phyloP scores from a whole-genome alignment of 2,888 invertebrate genomes.

The Erebia palarica region DNA sequence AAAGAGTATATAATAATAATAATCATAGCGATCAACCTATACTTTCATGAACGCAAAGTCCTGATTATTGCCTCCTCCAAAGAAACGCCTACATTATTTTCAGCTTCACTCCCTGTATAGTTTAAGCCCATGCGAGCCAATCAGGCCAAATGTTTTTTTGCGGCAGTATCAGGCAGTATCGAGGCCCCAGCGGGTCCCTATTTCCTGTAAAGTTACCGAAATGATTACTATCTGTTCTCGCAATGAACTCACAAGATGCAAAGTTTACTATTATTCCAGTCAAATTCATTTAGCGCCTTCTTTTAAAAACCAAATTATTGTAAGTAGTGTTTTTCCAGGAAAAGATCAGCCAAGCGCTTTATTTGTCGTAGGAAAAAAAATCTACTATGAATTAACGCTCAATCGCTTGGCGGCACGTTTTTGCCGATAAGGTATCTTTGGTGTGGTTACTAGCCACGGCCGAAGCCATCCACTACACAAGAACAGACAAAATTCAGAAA shows the following conservation, averaged over 20 bases:
- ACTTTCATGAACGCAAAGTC: too few relatives aligned
- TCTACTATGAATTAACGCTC: too few relatives aligned
- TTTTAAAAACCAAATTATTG: too few relatives aligned
- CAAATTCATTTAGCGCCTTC: too few relatives aligned
- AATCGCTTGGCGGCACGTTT: too few relatives aligned
- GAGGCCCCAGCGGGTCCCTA: constrained; percentile 70
- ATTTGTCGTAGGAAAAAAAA: too few relatives aligned
- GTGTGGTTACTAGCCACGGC: too few relatives aligned
- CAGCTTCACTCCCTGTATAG: constrained; percentile 34
- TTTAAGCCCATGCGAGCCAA: constrained; percentile 65
- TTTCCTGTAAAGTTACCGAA: constrained; percentile 54
- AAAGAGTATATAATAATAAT: too few relatives aligned
- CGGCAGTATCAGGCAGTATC: constrained; percentile 70
- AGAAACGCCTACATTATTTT: background rate
- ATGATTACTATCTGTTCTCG: constrained; percentile 33
- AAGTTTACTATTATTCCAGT: background rate
- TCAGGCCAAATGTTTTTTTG: constrained; percentile 74
- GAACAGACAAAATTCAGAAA: background rate
- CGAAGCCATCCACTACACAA: background rate
- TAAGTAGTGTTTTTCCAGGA: too few relatives aligned
- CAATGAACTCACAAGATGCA: background rate
- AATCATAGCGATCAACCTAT: too few relatives aligned
- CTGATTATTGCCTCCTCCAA: constrained; percentile 29
- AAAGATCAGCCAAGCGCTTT: too few relatives aligned
- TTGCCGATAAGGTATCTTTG: too few relatives aligned